Percentiles rank a stretch among this genome's conserved stretches.
These are phyloP conservation scores for Poecilia latipinna DNA, from an alignment of 2,113 vertebrate genomes.

Conservation along the genomic window DNA sequence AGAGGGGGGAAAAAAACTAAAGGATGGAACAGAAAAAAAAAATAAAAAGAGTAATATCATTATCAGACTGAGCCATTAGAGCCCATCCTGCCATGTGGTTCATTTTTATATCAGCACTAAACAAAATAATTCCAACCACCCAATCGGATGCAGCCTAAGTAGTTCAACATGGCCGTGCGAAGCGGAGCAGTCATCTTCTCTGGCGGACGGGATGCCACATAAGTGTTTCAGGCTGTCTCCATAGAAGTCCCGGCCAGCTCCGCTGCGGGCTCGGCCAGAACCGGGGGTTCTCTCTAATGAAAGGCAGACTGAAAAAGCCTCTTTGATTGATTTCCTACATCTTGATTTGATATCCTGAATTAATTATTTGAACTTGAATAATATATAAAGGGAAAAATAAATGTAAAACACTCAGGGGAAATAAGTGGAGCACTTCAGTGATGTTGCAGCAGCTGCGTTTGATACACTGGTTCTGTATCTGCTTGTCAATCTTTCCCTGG, in stretches of 20 bases:
- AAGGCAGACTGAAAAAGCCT: slow-evolving; percentile 76
- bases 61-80: slow-evolving; percentile 55
- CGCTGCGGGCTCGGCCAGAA: slow-evolving; percentile 68
- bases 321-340: slow-evolving; percentile 85
- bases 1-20: not conserved
- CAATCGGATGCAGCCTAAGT: slow-evolving; percentile 80
- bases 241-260: slow-evolving; percentile 72
- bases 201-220: slow-evolving; percentile 73
- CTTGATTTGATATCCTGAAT: slow-evolving; percentile 88
- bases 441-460: slow-evolving; percentile 29
- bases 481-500: slow-evolving; percentile 58
- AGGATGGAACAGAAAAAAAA: not conserved
- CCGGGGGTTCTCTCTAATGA: slow-evolving; percentile 71
- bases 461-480: slow-evolving; percentile 54
- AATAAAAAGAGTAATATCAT: slow-evolving; percentile 35
- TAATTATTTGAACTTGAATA: slow-evolving; percentile 86
- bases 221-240: slow-evolving; percentile 75
- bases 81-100: slow-evolving; percentile 64
- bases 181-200: slow-evolving; percentile 64
- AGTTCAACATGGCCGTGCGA: slow-evolving; percentile 71
- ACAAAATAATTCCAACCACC: slow-evolving; percentile 72
- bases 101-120: slow-evolving; percentile 71
- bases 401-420: slow-evolving; percentile 78
- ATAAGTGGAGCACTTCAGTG: slow-evolving; percentile 62
- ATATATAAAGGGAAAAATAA: slow-evolving; percentile 85